Evolutionary conservation across 2,888 invertebrate species (phyloP).

Genomic region (Micoletzkya japonica): DNA sequence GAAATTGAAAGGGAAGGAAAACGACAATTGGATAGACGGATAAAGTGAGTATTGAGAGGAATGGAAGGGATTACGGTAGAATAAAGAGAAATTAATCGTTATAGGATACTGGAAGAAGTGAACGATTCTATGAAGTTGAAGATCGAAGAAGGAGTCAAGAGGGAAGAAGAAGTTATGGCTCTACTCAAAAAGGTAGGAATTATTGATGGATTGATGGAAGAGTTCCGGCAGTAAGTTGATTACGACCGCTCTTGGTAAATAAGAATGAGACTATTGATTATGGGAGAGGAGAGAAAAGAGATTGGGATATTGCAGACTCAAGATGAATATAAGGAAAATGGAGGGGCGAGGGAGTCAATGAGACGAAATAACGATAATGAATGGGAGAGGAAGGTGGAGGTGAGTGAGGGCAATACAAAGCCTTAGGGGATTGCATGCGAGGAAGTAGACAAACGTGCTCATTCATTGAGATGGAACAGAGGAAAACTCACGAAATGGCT

Average conservation of each 20-base stretch:
- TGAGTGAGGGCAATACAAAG: not conserved
- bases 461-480: conserved; percentile 13
- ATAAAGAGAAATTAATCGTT: not conserved
- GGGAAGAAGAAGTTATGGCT: conserved; percentile 13
- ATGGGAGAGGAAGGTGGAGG: conserved; percentile 10
- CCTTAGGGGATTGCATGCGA: not conserved
- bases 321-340: conserved; percentile 26
- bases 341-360: conserved; percentile 16
- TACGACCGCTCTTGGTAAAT: too few relatives aligned
- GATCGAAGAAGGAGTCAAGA: not conserved
- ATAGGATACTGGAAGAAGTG: not conserved
- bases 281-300: not conserved
- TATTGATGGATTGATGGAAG: not conserved
- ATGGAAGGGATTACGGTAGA: not conserved
- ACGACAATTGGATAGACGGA: conserved; percentile 18
- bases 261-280: not conserved
- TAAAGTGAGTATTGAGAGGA: not conserved
- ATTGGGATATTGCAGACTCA: not conserved
- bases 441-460: too few relatives aligned
- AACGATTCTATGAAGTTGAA: conserved; percentile 7
- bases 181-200: conserved; percentile 1
- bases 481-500: not conserved
- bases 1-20: conserved; percentile 35
- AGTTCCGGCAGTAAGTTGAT: too few relatives aligned
- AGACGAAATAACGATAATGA: not conserved